Conservation (phyloP, 1,140 invertebrate species). For the Trypoxylus dichotomus region DNA sequence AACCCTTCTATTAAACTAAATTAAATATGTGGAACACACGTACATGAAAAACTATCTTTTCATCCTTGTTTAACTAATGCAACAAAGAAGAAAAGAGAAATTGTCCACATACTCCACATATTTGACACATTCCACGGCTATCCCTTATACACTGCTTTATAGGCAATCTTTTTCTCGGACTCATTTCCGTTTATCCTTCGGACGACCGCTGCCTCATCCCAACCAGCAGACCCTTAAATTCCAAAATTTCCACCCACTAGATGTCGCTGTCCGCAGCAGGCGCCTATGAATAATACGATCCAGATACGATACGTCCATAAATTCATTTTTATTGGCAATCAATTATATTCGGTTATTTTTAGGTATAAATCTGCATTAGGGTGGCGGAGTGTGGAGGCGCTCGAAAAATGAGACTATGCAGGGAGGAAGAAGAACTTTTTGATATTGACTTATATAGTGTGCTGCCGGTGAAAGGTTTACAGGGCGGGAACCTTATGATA, state of each 20-base stretch:
- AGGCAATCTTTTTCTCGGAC: slow-evolving; percentile 25
- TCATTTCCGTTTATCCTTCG: slow-evolving; percentile 24
- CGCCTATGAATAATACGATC: slow-evolving; percentile 31
- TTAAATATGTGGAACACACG: no score
- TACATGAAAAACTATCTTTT: background rate
- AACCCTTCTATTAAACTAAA: no score
- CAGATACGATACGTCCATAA: slow-evolving; percentile 30
- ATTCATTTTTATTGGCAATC: slow-evolving; percentile 31
- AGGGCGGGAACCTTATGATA: background rate
- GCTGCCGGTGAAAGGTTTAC: slow-evolving; percentile 14
- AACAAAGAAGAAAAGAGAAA: background rate
- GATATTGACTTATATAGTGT: background rate
- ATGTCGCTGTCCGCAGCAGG: slow-evolving; percentile 29
- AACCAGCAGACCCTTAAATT: slow-evolving; percentile 4
- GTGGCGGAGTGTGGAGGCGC: background rate
- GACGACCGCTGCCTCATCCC: background rate
- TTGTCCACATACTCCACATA: background rate
- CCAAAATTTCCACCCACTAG: slow-evolving; percentile 20
- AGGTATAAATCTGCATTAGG: slow-evolving; percentile 30
- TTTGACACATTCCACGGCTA: background rate
- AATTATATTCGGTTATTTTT: slow-evolving; percentile 30
- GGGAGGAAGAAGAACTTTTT: background rate
- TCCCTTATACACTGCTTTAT: slow-evolving; percentile 19
- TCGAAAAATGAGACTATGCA: background rate
- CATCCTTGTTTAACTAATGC: background rate